These are phyloP conservation scores for Myopa tessellatipennis DNA, from an alignment of 2,888 invertebrate genomes.

Conservation along the genomic window DNA sequence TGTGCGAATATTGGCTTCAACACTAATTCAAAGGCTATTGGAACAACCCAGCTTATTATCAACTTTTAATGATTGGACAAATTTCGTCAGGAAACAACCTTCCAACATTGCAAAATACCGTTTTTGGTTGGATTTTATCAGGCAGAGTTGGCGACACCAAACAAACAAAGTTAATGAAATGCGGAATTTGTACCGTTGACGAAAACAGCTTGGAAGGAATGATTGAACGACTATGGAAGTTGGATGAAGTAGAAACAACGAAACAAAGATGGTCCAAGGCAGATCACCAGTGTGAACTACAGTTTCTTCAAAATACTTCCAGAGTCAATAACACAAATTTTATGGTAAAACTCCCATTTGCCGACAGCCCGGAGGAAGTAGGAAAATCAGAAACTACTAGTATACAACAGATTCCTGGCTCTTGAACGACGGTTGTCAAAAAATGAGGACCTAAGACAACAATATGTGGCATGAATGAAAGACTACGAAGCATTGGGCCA, in stretches of 20 bases:
- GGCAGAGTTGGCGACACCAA: neutral
- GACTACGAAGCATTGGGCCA: no score
- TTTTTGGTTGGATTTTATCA: slow-evolving; percentile 26
- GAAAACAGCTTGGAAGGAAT: neutral
- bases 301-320: no score
- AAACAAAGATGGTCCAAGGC: neutral
- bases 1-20: no score
- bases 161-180: neutral
- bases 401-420: no score
- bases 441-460: no score
- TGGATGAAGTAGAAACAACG: neutral
- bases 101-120: slow-evolving; percentile 25
- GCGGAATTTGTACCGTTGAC: neutral
- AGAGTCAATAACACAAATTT: neutral
- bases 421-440: no score
- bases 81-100: slow-evolving; percentile 7
- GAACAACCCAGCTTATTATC: neutral
- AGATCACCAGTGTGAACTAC: no score
- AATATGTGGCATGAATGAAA: no score
- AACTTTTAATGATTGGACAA: slow-evolving; percentile 10
- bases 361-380: neutral
- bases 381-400: neutral
- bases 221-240: slow-evolving; percentile 11
- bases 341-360: slow-evolving; percentile 11
- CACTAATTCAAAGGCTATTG: no score